phyloP scores from a whole-genome alignment of 2,113 vertebrate genomes.

The Catharus minimus region DNA sequence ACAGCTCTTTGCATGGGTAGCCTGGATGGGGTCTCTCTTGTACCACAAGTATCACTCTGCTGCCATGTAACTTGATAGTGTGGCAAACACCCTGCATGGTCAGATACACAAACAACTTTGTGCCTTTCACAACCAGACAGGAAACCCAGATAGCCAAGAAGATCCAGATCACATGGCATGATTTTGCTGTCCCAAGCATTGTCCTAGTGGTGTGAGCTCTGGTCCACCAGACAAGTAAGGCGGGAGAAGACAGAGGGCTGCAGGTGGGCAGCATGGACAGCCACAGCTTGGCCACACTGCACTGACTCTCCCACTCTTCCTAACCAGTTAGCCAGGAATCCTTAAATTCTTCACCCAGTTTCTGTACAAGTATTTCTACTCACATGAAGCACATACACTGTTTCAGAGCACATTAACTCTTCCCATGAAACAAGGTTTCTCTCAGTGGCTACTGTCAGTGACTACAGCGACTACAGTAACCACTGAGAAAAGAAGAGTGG shows the following conservation, averaged over 20 bases:
- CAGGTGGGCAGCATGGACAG: background rate
- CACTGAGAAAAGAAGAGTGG: background rate
- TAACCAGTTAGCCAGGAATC: background rate
- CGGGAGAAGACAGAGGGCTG: background rate
- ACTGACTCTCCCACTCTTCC: background rate
- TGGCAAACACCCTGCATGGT: background rate
- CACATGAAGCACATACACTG: background rate
- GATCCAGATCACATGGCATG: background rate
- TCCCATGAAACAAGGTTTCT: background rate
- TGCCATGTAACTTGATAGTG: background rate
- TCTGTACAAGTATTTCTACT: background rate
- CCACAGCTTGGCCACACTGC: background rate
- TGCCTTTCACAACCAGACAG: background rate
- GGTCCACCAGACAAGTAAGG: background rate
- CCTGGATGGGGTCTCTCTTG: background rate
- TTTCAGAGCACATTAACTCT: background rate
- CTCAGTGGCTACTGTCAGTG: background rate
- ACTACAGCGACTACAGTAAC: too few relatives aligned
- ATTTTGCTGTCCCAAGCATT: background rate
- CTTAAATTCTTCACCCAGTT: background rate
- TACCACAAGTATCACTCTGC: rapidly evolving
- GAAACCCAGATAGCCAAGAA: background rate
- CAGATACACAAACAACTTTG: background rate
- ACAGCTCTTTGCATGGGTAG: background rate
- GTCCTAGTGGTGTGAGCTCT: background rate